These are phyloP conservation scores for Trimorus sp. DNA, from an alignment of 2,888 invertebrate genomes.

Conservation along the genomic window DNA sequence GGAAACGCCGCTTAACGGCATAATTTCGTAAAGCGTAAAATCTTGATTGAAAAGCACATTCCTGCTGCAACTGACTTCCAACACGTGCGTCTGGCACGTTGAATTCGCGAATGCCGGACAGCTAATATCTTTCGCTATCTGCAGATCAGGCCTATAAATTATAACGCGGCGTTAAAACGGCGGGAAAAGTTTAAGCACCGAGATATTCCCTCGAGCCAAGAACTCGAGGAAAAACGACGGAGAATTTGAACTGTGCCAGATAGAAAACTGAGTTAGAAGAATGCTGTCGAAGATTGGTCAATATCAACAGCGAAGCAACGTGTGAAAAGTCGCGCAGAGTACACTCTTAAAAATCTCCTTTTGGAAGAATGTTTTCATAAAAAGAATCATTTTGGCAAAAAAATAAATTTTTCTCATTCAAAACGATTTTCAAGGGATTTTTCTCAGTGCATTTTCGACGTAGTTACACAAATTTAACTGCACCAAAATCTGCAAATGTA, in stretches of 20 bases:
- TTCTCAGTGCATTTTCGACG: too few species aligned
- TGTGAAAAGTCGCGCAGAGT: too few species aligned
- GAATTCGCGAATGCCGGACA: background rate
- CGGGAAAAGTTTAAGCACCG: slow-evolving; percentile 15
- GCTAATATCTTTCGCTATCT: slow-evolving; percentile 18
- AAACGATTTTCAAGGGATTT: too few species aligned
- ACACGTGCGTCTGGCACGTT: background rate
- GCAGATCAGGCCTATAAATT: slow-evolving; percentile 8
- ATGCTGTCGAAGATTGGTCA: slow-evolving; percentile 25
- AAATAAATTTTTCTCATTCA: too few species aligned
- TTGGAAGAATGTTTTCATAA: too few species aligned
- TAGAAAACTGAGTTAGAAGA: slow-evolving; percentile 28
- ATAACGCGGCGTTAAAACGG: slow-evolving; percentile 21
- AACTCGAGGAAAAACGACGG: slow-evolving; percentile 26
- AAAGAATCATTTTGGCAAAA: too few species aligned
- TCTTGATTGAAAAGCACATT: background rate
- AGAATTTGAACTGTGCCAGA: slow-evolving; percentile 19
- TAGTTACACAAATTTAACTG: too few species aligned
- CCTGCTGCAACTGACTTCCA: background rate
- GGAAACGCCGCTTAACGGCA: too few species aligned
- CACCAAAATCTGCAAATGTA: too few species aligned
- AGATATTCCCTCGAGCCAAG: slow-evolving; percentile 24
- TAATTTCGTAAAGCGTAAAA: too few species aligned
- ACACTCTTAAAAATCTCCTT: too few species aligned
- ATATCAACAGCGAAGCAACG: too few species aligned